Conservation (phyloP, 2,797 vertebrate genomes). For the Chrysocyon brachyurus region DNA sequence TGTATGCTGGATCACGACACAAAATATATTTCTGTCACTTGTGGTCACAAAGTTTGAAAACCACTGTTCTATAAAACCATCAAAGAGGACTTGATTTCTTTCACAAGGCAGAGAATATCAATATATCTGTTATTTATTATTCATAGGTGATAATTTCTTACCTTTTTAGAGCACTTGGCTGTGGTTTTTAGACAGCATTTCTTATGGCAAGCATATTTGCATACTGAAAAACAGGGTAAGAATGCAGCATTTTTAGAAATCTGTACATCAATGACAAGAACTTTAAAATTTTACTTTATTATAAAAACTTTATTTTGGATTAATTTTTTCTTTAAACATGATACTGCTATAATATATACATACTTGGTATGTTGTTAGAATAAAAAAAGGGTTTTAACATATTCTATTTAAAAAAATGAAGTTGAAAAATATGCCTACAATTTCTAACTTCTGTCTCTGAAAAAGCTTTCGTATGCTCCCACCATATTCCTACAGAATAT, state of each 20-base stretch:
- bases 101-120: background rate
- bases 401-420: conserved; percentile 45
- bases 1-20: background rate
- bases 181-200: conserved; percentile 98
- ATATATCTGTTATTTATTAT: background rate
- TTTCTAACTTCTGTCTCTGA: conserved; percentile 39
- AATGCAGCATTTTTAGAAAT: conserved; percentile 56
- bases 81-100: conserved; percentile 36
- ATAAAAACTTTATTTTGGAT: background rate
- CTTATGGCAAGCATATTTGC: conserved; percentile 98
- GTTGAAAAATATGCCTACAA: conserved; percentile 42
- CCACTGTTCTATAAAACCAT: conserved; percentile 4
- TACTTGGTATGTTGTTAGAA: background rate
- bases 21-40: conserved; percentile 45
- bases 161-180: conserved; percentile 98
- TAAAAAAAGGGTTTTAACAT: background rate
- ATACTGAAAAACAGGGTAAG: conserved; percentile 91
- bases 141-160: conserved; percentile 84
- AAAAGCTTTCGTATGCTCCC: background rate
- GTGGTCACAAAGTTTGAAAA: conserved; percentile 43
- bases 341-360: background rate
- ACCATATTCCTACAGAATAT: conserved; percentile 7
- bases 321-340: conserved; percentile 29
- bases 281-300: background rate
- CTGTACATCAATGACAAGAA: conserved; percentile 23